Evolutionary conservation across 2,888 invertebrate genomes (phyloP), one percentile per base, ranked within the genome.

Genomic region (Endomychus coccineus): DNA sequence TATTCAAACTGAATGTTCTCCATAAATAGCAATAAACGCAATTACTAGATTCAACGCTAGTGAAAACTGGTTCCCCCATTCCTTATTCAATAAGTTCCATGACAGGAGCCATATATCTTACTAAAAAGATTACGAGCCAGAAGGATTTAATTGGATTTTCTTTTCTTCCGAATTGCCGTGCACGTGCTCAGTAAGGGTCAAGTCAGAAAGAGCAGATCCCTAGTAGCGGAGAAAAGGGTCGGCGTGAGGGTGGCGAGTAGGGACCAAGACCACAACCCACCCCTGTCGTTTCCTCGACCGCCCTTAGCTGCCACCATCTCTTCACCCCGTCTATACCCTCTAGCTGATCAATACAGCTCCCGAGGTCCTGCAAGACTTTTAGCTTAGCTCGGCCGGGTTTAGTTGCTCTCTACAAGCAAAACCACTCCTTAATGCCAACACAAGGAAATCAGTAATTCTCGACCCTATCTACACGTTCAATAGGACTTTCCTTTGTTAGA

Each of bases 291-390:
- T 61, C 63, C 61, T 61, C 61, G 50, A 54, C 61, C 57, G 59
- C 64, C 63, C 63, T 63, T 64, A 62, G 62, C 61, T 55, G 51
- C 49, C 44, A 40, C 44, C 44, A 35, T 43, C 47, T 39, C 51
- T 49, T 46, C 42, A 19, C 31, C 37, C 41, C 45, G 37, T 49
- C 40, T 49, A 53, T 56, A 45, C 47, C 47, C 48, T 59, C 55
- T 52, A 52, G 46, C 61, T 63, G 64, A 66, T 66, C 66, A 64
- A 66, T 66, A 66, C 65, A 66, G 66, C 66, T 64, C 34, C 35
- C 39, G 34, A 59, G 62, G 61, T 62, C 62, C 64, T 66, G 66
- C 66, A 66, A 66, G 66, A 66, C 63, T 64, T 65, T 64, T 61
- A 63, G 66, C 66, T 65, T 66, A 64, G 63, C 63, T 64, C 58